phyloP scores from a whole-genome alignment of 2,888 invertebrate species.

The Eurois occulta region DNA sequence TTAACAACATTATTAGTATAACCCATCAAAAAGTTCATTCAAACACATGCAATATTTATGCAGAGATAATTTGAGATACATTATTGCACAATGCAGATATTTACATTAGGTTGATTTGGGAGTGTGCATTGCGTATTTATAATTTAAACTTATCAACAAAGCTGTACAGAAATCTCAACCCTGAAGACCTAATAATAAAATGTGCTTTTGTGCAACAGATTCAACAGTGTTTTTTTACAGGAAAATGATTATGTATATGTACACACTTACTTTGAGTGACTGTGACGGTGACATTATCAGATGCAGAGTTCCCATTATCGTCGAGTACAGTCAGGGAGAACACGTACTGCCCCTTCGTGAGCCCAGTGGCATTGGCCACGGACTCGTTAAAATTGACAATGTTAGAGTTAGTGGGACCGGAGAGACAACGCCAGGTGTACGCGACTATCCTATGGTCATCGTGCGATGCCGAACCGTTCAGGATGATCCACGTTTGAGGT shows the following conservation, averaged over 20 bases:
- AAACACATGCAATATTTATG: slow-evolving; percentile 51
- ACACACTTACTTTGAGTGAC: slow-evolving; percentile 95
- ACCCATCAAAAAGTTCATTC: slow-evolving; percentile 14
- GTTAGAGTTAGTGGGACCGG: slow-evolving; percentile 92
- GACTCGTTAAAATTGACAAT: slow-evolving; percentile 91
- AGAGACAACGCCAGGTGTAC: slow-evolving; percentile 96
- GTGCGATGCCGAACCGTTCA: slow-evolving; percentile 95
- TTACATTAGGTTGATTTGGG: slow-evolving; percentile 16
- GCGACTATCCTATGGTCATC: slow-evolving; percentile 96
- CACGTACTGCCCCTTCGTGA: slow-evolving; percentile 96
- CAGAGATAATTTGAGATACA: not conserved
- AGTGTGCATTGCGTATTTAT: not conserved
- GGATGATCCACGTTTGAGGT: slow-evolving; percentile 94
- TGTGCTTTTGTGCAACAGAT: slow-evolving; percentile 20
- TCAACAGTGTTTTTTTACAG: slow-evolving; percentile 26
- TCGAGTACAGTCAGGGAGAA: slow-evolving; percentile 96
- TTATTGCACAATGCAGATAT: slow-evolving; percentile 34
- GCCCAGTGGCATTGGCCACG: slow-evolving; percentile 94
- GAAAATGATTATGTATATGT: slow-evolving; percentile 34
- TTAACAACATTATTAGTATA: slow-evolving; percentile 7
- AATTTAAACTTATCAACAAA: not conserved
- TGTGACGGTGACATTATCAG: slow-evolving; percentile 93
- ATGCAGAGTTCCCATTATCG: slow-evolving; percentile 95
- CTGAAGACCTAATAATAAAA: slow-evolving; percentile 8
- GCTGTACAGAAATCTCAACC: slow-evolving; percentile 8